These are phyloP conservation scores for Gari tellinella DNA, from an alignment of 2,888 invertebrate genomes.

Conservation along the genomic window DNA sequence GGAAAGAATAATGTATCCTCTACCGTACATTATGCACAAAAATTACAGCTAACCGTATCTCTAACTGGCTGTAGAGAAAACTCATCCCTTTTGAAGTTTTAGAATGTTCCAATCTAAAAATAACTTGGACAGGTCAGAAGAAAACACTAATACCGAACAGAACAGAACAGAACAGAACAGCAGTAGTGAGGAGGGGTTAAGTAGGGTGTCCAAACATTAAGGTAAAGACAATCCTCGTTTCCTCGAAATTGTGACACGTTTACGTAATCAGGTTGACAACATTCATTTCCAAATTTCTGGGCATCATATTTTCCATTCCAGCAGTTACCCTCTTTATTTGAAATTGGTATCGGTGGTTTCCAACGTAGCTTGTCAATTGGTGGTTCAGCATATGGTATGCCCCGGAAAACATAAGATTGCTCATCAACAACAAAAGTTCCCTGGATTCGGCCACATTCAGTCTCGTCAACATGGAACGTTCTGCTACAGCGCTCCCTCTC, in stretches of 20 bases:
- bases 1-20: too few species aligned
- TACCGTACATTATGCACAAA: too few species aligned
- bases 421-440: slow-evolving; percentile 32
- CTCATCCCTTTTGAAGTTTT: too few species aligned
- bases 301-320: slow-evolving; percentile 47
- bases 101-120: too few species aligned
- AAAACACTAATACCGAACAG: too few species aligned
- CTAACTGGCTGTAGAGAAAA: too few species aligned
- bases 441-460: slow-evolving; percentile 61
- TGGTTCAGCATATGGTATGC: slow-evolving; percentile 71
- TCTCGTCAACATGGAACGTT: too few species aligned
- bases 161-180: too few species aligned
- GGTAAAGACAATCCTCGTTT: slow-evolving; percentile 78
- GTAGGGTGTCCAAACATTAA: slow-evolving; percentile 79
- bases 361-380: slow-evolving; percentile 62
- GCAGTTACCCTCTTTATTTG: slow-evolving; percentile 44
- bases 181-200: slow-evolving; percentile 61
- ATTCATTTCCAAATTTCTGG: slow-evolving; percentile 26
- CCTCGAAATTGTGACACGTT: slow-evolving; percentile 29
- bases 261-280: slow-evolving; percentile 46
- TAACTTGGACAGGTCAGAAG: too few species aligned
- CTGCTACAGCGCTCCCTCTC: too few species aligned
- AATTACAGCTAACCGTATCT: too few species aligned
- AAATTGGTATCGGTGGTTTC: slow-evolving; percentile 53
- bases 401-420: slow-evolving; percentile 56